These are phyloP conservation scores for Metopia argyrocephala DNA, from an alignment of 2,888 invertebrate genomes.

Conservation along the genomic window DNA sequence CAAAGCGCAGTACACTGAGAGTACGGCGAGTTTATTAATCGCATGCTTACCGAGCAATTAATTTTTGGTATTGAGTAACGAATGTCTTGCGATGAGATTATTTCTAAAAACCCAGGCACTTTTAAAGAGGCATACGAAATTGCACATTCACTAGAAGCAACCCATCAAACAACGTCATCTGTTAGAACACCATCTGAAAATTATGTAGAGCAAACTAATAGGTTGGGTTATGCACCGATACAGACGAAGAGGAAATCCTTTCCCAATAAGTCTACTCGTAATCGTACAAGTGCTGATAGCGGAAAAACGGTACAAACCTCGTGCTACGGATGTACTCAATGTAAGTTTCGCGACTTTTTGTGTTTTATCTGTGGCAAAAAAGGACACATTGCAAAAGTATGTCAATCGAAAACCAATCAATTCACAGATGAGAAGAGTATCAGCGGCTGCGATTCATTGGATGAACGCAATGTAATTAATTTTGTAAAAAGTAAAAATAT, in stretches of 20 bases:
- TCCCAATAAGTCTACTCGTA: background rate
- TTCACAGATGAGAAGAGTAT: background rate
- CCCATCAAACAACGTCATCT: background rate
- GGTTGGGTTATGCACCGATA: slow-evolving; percentile 31
- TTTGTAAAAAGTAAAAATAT: background rate
- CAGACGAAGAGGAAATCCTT: slow-evolving; percentile 9
- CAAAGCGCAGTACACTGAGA: slow-evolving; percentile 52
- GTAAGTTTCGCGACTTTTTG: background rate
- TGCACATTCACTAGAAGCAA: slow-evolving; percentile 23
- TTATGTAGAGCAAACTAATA: slow-evolving; percentile 26
- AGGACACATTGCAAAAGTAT: slow-evolving; percentile 4
- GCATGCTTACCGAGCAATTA: slow-evolving; percentile 61
- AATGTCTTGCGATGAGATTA: slow-evolving; percentile 56
- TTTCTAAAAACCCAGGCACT: slow-evolving; percentile 39
- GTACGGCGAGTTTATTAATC: slow-evolving; percentile 48
- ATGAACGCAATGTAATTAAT: background rate
- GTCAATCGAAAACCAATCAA: background rate
- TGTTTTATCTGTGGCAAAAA: background rate
- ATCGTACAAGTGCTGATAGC: no score
- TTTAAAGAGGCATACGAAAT: slow-evolving; percentile 44
- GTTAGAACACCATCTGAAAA: background rate
- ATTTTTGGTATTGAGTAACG: slow-evolving; percentile 49
- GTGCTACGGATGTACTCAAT: background rate
- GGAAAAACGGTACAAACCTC: no score
- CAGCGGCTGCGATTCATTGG: slow-evolving; percentile 6